Conservation (phyloP, 37 sponge, comb jelly and placozoan genomes). For the Bolinopsis microptera region DNA sequence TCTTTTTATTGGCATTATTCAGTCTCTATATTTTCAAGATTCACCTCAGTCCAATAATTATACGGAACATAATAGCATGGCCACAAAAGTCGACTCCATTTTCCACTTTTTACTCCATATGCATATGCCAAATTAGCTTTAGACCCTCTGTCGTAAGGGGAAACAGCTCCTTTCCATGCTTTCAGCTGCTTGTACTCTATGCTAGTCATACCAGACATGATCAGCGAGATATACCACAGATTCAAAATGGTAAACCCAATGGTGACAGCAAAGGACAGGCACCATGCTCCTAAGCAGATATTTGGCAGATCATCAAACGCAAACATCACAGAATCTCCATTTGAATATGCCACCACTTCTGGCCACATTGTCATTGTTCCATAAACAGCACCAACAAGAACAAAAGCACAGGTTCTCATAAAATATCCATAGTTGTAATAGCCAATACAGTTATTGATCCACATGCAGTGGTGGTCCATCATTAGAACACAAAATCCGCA, state of each 20-base stretch:
- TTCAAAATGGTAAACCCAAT: constrained; percentile 50
- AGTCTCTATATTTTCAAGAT: too few species aligned
- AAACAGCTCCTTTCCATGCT: constrained; percentile 59
- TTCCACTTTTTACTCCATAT: neutral
- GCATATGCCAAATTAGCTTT: constrained; percentile 4
- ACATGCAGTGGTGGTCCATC: constrained; percentile 62
- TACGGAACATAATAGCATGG: constrained; percentile 36
- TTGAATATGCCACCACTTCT: neutral
- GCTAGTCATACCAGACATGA: constrained; percentile 47
- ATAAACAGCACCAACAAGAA: constrained; percentile 1
- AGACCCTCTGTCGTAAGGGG: constrained; percentile 40
- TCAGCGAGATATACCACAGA: constrained; percentile 2
- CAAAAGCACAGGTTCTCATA: constrained; percentile 23
- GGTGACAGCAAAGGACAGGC: neutral
- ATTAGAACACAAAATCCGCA: constrained; percentile 28
- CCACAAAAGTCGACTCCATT: neutral
- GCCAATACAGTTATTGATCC: constrained; percentile 61
- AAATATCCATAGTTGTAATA: constrained; percentile 55
- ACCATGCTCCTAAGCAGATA: neutral
- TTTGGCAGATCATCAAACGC: neutral
- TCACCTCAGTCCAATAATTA: constrained; percentile 26
- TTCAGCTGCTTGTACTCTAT: constrained; percentile 45
- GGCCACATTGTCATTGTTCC: constrained; percentile 21
- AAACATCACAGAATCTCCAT: neutral
- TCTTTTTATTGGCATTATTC: too few species aligned